Base-by-base conservation (phyloP, 2,797 vertebrate species). In the Hyperoplus lanceolatus region DNA sequence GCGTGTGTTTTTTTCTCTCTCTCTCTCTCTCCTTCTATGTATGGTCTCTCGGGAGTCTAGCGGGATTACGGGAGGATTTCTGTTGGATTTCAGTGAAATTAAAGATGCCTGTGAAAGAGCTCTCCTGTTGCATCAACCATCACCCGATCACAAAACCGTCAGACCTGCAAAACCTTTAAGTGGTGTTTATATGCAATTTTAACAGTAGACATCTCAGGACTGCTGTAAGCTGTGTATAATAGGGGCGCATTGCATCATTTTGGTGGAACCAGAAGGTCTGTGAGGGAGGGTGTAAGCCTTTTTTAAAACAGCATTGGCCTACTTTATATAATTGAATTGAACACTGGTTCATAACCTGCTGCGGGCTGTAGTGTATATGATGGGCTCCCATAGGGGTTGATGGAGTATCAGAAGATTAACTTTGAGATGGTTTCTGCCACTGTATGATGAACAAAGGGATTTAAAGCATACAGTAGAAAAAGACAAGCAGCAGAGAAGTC, bases 31-130 rank as follows among this genome's bases (percentile, higher is more conserved):
- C 21, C 87, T 81, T 79, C 87, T 70, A 73, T 70, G 83, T 69
- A 72, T 85, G 82, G 87, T 88, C 89, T 88, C 87, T 53, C 59
- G 82, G 90, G 88, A 71, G 54, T 79, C 83, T 73, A 3, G 69
- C 36, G 77, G 87, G 93, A 92, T 93, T 92, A 93, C 73, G 51
- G 79, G 74, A 60, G 87, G 87, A 92, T 94, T 93, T 93, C 80
- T 81, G 71, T 54, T 70, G 83, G 80, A 89, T 92, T 88, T 84
- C 63, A 7, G 77, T 8, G 68, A 85, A 88, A 90, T 29, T 82
- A 87, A 90, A 90, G 73, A 76, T 42, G 16, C 16, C 59, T 81
- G 59, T 74, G 74, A 8, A 54, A 43, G 16, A 60, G 73, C 74
- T 63, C 59, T 86, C 85, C 79, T 81, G 79, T 88, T 90, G 80